Conservation (phyloP, 2,113 vertebrate species). For the Colaptes auratus region DNA sequence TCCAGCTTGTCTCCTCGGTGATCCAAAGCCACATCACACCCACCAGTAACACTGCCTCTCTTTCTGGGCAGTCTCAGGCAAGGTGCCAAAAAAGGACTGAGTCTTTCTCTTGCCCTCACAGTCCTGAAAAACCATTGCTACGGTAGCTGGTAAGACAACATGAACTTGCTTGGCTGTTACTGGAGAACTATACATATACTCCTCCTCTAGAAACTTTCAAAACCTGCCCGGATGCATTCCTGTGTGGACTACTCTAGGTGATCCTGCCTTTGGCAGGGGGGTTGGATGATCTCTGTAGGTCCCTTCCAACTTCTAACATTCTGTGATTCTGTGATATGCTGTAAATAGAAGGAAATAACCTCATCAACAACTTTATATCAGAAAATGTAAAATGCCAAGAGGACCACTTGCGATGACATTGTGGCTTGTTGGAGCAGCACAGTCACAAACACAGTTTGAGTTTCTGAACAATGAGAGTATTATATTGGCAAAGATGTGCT, state of each 20-base stretch:
- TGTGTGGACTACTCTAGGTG: no score
- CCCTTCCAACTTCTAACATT: no score
- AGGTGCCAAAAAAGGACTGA: neutral
- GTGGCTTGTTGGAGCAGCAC: neutral
- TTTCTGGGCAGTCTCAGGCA: neutral
- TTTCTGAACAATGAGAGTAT: slow-evolving; percentile 7
- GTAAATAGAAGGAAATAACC: neutral
- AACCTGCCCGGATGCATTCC: no score
- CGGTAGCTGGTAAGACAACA: neutral
- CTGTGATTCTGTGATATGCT: no score
- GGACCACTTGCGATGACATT: neutral
- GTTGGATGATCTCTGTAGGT: no score
- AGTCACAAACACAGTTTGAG: neutral
- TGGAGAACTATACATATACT: neutral
- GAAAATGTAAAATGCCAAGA: neutral
- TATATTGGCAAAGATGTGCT: slow-evolving; percentile 31
- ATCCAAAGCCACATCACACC: neutral
- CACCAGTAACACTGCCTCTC: neutral
- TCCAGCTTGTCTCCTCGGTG: neutral
- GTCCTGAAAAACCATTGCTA: neutral
- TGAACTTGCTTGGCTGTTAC: neutral
- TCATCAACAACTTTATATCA: neutral
- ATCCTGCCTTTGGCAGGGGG: no score
- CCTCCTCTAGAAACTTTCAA: no score
- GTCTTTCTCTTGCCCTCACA: neutral